These are phyloP conservation scores for Ctenomys sociabilis DNA, from an alignment of 2,113 vertebrate species.

Conservation along the genomic window DNA sequence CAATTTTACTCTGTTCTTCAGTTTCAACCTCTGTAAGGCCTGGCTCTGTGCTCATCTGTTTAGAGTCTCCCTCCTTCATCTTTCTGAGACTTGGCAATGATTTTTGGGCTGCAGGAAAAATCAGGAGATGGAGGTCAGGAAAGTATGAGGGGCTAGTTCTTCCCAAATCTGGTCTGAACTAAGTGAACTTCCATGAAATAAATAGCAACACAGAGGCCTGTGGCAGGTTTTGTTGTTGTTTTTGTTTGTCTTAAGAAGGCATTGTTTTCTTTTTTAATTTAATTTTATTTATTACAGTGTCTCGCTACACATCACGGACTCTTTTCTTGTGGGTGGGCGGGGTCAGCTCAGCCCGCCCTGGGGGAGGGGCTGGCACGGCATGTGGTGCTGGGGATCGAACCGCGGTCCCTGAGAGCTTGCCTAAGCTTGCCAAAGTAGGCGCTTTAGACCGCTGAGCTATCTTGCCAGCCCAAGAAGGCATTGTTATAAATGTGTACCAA, in stretches of 20 bases:
- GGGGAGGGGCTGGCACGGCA: too few relatives aligned
- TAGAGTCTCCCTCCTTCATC: conserved; percentile 31
- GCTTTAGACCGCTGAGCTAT: too few relatives aligned
- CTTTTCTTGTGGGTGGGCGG: too few relatives aligned
- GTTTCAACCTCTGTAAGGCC: not conserved
- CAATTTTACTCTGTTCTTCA: not conserved
- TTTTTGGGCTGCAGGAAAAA: conserved; percentile 67
- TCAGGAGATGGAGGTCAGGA: conserved; percentile 46
- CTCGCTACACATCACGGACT: too few relatives aligned
- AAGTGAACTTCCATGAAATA: conserved; percentile 23
- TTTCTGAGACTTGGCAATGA: conserved; percentile 52
- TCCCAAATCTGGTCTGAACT: conserved; percentile 10
- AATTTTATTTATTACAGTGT: too few relatives aligned
- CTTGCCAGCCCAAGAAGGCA: too few relatives aligned
- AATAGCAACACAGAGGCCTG: not conserved
- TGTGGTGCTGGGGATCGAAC: too few relatives aligned
- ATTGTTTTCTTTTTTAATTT: too few relatives aligned
- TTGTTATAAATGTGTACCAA: not conserved
- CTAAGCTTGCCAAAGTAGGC: too few relatives aligned
- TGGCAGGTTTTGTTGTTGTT: not conserved
- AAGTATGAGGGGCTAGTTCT: not conserved
- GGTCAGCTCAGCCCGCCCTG: too few relatives aligned
- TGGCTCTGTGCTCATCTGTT: not conserved
- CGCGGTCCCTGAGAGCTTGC: too few relatives aligned
- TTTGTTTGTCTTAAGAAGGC: not conserved